A percentile compares a stretch with the other conserved stretches of the same genome.
These are phyloP conservation scores for Drosophila nigricruria DNA, from an alignment of 2,888 invertebrate genomes.

Conservation along the genomic window DNA sequence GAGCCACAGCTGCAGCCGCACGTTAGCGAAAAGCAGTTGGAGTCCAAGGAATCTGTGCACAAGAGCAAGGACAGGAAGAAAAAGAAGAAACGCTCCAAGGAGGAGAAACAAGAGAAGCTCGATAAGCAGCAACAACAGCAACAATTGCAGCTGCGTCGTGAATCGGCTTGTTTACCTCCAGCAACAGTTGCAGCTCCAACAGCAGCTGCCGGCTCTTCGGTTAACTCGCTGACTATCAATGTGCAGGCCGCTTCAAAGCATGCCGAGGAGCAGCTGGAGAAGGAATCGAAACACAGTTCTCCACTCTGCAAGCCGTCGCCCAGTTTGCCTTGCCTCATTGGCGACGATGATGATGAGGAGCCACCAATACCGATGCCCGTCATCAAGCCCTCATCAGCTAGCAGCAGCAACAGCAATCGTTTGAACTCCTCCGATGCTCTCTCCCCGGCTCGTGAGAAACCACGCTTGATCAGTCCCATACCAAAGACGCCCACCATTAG, in stretches of 20 bases:
- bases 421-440: constrained; percentile 65
- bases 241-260: constrained; percentile 72
- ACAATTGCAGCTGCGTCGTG: constrained; percentile 87
- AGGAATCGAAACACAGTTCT: constrained; percentile 47
- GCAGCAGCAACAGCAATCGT: constrained; percentile 25
- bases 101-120: constrained; percentile 86
- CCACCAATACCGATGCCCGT: constrained; percentile 26
- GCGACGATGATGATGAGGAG: constrained; percentile 87
- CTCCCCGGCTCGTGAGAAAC: constrained; percentile 82
- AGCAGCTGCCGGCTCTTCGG: constrained; percentile 1
- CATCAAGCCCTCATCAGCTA: constrained; percentile 7
- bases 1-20: constrained; percentile 82
- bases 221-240: constrained; percentile 75
- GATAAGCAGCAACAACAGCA: constrained; percentile 83
- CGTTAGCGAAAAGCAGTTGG: constrained; percentile 31
- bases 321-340: constrained; percentile 88
- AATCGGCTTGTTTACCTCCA: constrained; percentile 31
- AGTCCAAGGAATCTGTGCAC: constrained; percentile 53
- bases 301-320: constrained; percentile 86
- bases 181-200: constrained; percentile 37
- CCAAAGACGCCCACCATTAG: constrained; percentile 86
- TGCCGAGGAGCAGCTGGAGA: constrained; percentile 73
- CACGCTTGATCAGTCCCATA: constrained; percentile 86
- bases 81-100: constrained; percentile 93
- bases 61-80: constrained; percentile 92